These are phyloP conservation scores for Chloroceryle inda DNA, from an alignment of 2,797 vertebrate genomes.

Conservation along the genomic window DNA sequence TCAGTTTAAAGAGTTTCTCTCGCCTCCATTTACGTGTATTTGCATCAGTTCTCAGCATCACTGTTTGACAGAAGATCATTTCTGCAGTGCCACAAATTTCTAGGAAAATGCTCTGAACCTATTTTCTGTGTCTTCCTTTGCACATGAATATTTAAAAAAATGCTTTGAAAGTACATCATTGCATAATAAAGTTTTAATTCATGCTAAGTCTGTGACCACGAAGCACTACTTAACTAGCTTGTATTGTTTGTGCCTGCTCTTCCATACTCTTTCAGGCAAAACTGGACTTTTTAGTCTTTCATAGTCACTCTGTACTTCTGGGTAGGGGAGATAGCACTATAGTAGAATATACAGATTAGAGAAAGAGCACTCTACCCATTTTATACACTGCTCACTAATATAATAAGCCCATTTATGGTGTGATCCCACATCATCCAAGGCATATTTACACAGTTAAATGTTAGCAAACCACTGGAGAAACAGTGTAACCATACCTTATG, in stretches of 20 bases:
- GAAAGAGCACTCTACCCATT: constrained; percentile 1
- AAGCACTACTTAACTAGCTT: constrained; percentile 62
- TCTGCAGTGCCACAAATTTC: not conserved
- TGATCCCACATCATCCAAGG: constrained; percentile 13
- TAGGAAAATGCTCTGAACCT: constrained; percentile 3
- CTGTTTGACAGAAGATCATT: not conserved
- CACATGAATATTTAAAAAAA: constrained; percentile 24
- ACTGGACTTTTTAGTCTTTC: constrained; percentile 56
- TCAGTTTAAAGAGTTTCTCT: not conserved
- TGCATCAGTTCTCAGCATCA: not conserved
- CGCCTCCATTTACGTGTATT: not conserved
- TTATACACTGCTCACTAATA: constrained; percentile 26
- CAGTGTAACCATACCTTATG: not conserved
- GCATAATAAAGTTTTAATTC: constrained; percentile 70
- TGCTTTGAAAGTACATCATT: constrained; percentile 35
- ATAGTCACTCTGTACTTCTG: constrained; percentile 33
- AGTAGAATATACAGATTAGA: not conserved
- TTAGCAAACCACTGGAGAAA: constrained; percentile 17
- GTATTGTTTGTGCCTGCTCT: constrained; percentile 54
- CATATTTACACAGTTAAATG: not conserved
- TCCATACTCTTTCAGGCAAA: constrained; percentile 51
- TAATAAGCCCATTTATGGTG: constrained; percentile 30
- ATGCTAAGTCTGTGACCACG: constrained; percentile 37
- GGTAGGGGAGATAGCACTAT: constrained; percentile 42
- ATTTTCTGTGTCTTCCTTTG: constrained; percentile 15